Evolutionary conservation across 2,113 vertebrate genomes (phyloP), one percentile per base, ranked within the genome.

Genomic region (Microcebus jonahi): DNA sequence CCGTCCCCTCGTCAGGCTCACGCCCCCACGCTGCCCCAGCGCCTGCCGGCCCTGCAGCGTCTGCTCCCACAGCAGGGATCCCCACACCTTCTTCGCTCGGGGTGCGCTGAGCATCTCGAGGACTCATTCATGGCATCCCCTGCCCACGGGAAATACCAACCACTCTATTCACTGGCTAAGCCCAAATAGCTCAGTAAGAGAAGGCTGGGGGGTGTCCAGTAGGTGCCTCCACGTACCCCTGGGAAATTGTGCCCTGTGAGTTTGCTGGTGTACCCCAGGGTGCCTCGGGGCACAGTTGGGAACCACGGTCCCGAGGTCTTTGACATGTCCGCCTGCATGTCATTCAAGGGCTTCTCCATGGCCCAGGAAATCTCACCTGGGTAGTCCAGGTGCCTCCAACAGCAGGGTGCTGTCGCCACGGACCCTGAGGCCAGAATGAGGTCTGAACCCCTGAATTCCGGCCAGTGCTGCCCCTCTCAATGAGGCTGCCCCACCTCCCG

Each of bases 21-120:
- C 3, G 12, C 18, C 18, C 25, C 10, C 50, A 18, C 3, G 0
- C 17, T 12, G 25, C 59, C 2, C 34, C 81, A 45, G 36, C 3
- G 3, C 11, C 48, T 12, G 8, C 45, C 21, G 1, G 1, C 17
- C 9, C n/a, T 34, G 31, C 31, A 4, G 3, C 2, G 3, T 27
- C 50, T 7, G 4, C 34, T 48, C 13, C 53, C 27, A n/a, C 5
- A 27, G 57, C 14, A 29, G 10, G 3, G 15, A 5, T 27, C 21
- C 65, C 36, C 79, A n/a, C 3, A 20, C 36, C 12, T 45, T 17
- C 80, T 61, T 53, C 23, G 0, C 9, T 8, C 3, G 0, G 18
- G 36, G 31, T 3, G 6, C 29, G n/a, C 17, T 27, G 36, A 48
- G 27, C 3, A 8, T n/a, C 67, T 59, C 13, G 3, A 15, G n/a